Base-by-base conservation (phyloP, 2,113 vertebrate genomes). In the Candoia aspera region DNA sequence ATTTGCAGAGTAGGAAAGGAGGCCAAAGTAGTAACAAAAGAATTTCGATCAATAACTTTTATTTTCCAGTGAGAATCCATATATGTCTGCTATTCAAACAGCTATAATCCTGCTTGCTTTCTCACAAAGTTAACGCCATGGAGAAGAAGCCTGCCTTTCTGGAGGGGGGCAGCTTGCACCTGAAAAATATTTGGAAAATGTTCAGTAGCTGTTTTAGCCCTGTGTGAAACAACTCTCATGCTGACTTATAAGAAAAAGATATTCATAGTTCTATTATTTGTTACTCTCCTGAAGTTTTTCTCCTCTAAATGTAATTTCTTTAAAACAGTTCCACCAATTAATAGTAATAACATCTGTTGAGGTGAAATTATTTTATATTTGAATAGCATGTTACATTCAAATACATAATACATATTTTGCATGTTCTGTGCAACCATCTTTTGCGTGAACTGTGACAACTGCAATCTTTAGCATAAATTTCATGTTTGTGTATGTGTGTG, bases 351-450 rank as follows among this genome's bases (percentile, higher is more conserved):
- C 6, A 86, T 49, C 15, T 62, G 53, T 26, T 62, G 55, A 24
- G 49, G 57, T 84, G 26, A 64, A 53, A 86, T n/a, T 15, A 21
- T 26, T 24, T 49, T 62, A 64, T 91, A 8, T 86, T 62, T 53
- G 91, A 91, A 95, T 92, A 79, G 33, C 86, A 89, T 62, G 26
- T 46, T 89, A 24, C 85, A 62, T 93, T 92, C 86, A 90, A 87
- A 96, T 92, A 8, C n/a, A n/a, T 88, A 57, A 73, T 88, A 92
- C 91, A 60, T 90, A 26, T 37, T 29, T 91, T 29, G 26, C 17
- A 88, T 64, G 29, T 93, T 85, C 9, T 49, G 90, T 93, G 49
- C 49, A 92, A 83, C 87, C 1, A 89, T 15, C 84, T 85, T 68
- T 49, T 49, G 29, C 26, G 13, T 89, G 49, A 49, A 53, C 26